Evolutionary conservation across 2,113 vertebrate genomes (phyloP).

Genomic region (Chaenocephalus aceratus): DNA sequence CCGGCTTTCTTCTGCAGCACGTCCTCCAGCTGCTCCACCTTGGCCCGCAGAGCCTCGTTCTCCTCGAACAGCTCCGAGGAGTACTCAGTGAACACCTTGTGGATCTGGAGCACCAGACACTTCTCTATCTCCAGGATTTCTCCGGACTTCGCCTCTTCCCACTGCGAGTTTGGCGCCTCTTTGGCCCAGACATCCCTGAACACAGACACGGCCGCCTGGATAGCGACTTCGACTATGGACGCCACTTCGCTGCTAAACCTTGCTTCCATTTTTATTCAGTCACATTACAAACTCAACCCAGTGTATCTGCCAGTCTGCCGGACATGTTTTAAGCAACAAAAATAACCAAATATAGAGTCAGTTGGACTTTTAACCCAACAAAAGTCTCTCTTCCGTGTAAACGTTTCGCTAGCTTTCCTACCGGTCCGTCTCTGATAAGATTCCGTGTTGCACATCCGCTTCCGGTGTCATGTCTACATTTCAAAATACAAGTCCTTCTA

Average conservation of each 20-base stretch:
- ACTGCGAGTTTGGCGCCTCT: constrained; percentile 47
- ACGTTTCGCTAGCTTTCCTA: neutral
- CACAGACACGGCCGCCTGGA: constrained; percentile 60
- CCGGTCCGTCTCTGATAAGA: constrained; percentile 17
- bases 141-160: constrained; percentile 20
- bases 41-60: constrained; percentile 71
- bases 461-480: constrained; percentile 17
- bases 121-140: constrained; percentile 61
- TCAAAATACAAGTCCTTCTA: constrained; percentile 28
- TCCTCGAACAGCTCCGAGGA: constrained; percentile 66
- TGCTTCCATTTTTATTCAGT: constrained; percentile 49
- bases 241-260: constrained; percentile 64
- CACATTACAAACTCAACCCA: rapidly evolving
- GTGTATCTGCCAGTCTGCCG: rapidly evolving
- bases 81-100: constrained; percentile 52
- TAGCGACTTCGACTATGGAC: constrained; percentile 69
- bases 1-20: constrained; percentile 74
- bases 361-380: neutral
- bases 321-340: neutral
- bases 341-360: rapidly evolving
- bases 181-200: constrained; percentile 55
- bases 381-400: neutral
- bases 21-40: constrained; percentile 76
- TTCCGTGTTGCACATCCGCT: constrained; percentile 54
- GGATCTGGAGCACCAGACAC: constrained; percentile 60